These are phyloP conservation scores for Anthoscopus minutus DNA, from an alignment of 2,113 vertebrate species.

Conservation along the genomic window DNA sequence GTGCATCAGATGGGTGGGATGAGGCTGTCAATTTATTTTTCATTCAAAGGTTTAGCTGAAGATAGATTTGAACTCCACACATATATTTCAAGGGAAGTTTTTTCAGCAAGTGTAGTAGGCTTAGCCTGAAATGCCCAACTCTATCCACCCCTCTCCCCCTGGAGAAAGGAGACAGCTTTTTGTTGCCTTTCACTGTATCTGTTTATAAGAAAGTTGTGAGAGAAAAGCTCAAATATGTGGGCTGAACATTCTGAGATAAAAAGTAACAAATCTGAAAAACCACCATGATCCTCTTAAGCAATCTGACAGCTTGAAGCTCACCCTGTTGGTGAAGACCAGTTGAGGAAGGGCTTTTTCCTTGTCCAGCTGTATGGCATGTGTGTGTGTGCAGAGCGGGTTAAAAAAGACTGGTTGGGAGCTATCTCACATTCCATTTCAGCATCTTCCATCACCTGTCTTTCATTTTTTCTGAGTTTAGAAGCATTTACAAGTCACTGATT, in stretches of 20 bases:
- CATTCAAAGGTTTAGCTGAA: not conserved
- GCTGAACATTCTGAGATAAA: not conserved
- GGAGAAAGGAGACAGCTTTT: not conserved
- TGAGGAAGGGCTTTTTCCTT: not conserved
- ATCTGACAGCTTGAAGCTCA: not conserved
- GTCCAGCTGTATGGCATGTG: rapidly evolving
- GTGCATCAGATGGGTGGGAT: not conserved
- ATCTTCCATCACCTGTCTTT: not conserved
- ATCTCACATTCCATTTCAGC: not conserved
- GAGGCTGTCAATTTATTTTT: not conserved
- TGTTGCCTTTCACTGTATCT: not conserved
- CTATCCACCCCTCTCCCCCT: not conserved
- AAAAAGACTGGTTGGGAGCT: not conserved
- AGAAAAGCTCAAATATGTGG: not conserved
- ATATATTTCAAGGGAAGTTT: not conserved
- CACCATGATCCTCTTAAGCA: not conserved
- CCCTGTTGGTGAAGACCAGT: not conserved
- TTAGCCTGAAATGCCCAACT: conserved; percentile 1
- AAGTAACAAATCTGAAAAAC: not conserved
- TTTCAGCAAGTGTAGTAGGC: not conserved
- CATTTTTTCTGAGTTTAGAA: not conserved
- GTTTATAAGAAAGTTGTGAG: not conserved
- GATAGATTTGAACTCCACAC: not conserved
- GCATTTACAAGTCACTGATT: not conserved
- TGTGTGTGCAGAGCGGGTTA: not conserved